These are phyloP conservation scores for Melanotaenia nigrans DNA, from an alignment of 2,797 vertebrate genomes.

Conservation along the genomic window DNA sequence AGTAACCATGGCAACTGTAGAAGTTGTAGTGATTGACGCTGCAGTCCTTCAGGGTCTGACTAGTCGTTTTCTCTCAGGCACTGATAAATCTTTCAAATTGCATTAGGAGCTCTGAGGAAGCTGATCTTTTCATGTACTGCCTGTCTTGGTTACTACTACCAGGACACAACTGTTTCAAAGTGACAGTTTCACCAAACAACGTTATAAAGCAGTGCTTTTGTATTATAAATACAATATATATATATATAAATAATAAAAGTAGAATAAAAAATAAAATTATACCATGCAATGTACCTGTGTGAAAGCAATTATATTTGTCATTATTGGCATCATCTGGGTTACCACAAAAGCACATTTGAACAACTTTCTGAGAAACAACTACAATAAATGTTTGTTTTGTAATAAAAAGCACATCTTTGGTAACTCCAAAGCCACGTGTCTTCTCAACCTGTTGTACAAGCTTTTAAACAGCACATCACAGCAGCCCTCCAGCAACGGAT, in stretches of 20 bases:
- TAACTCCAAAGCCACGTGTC: conserved; percentile 3
- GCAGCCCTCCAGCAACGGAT: conserved; percentile 27
- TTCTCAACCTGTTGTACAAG: conserved; percentile 10
- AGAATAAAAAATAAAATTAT: no score
- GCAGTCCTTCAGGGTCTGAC: background rate
- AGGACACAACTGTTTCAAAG: background rate
- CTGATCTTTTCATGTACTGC: background rate
- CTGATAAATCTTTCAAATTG: background rate
- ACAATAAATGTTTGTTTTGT: background rate
- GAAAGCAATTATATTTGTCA: background rate
- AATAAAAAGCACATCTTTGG: background rate
- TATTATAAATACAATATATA: no score
- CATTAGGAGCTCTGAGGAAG: background rate
- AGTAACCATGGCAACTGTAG: background rate
- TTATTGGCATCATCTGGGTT: background rate
- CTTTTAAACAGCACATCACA: conserved; percentile 11
- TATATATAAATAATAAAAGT: no score
- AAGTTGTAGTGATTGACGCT: background rate
- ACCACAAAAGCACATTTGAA: background rate
- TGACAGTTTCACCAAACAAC: background rate
- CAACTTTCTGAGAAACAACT: background rate
- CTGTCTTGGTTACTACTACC: background rate
- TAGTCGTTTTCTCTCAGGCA: background rate
- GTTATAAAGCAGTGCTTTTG: background rate
- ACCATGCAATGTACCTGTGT: background rate